A percentile compares a stretch with the other conserved stretches of the same genome.
Evolutionary conservation across 2,888 invertebrate species (phyloP).

Genomic region (Morpho achilles): DNA sequence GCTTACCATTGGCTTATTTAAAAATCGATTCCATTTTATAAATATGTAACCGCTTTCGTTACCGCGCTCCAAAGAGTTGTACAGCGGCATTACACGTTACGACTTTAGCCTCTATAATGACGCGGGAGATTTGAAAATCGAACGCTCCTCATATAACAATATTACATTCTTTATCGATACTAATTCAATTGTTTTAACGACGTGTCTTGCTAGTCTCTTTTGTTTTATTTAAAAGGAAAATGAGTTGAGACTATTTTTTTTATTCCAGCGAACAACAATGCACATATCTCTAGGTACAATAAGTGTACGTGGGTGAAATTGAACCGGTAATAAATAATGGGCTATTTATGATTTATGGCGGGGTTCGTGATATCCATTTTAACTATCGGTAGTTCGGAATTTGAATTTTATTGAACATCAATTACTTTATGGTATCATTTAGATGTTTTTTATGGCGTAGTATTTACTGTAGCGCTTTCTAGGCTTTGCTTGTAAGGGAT

Average conservation of each 20-base stretch:
- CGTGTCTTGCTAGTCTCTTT: conserved; percentile 73
- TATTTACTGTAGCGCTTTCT: conserved; percentile 3
- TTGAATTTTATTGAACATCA: conserved; percentile 21
- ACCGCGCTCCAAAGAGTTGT: conserved; percentile 35
- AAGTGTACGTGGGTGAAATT: conserved; percentile 65
- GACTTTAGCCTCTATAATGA: conserved; percentile 30
- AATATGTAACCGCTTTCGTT: conserved; percentile 76
- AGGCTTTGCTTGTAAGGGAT: conserved; percentile 7
- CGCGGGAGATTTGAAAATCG: conserved; percentile 34
- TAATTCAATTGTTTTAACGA: conserved; percentile 74
- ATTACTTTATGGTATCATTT: conserved; percentile 20
- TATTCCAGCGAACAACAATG: conserved; percentile 46
- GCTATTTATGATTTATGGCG: conserved; percentile 66
- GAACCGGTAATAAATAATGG: conserved; percentile 74
- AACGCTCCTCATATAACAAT: conserved; percentile 37
- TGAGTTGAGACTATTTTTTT: conserved; percentile 59
- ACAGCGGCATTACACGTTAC: conserved; percentile 24
- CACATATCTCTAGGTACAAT: conserved; percentile 43
- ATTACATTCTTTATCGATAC: conserved; percentile 41
- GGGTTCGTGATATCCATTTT: conserved; percentile 21
- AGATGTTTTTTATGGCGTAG: conserved; percentile 5
- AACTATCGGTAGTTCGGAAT: conserved; percentile 25
- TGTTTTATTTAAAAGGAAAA: conserved; percentile 74
- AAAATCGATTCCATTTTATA: conserved; percentile 79
- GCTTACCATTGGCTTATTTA: conserved; percentile 70